Conservation (phyloP, 2,888 invertebrate genomes). For the Corythucha ciliata region DNA sequence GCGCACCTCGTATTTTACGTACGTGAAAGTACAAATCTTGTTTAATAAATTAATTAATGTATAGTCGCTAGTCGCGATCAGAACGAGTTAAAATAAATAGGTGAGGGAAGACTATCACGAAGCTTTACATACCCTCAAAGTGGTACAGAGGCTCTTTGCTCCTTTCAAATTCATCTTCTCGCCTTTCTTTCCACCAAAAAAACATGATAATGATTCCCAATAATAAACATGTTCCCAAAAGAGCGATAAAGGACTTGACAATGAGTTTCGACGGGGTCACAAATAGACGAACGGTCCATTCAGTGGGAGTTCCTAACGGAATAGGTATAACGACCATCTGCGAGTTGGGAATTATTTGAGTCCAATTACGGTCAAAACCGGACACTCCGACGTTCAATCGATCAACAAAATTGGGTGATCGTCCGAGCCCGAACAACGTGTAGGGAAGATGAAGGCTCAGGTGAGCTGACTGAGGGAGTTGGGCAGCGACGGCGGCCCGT, state of each 20-base stretch:
- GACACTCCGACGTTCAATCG: slow-evolving; percentile 61
- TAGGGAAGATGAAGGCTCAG: slow-evolving; percentile 90
- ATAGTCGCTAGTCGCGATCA: background rate
- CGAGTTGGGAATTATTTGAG: slow-evolving; percentile 93
- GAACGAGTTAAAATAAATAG: slow-evolving; percentile 5
- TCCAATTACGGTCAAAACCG: slow-evolving; percentile 60
- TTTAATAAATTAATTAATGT: background rate
- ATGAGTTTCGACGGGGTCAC: slow-evolving; percentile 91
- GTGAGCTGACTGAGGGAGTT: slow-evolving; percentile 85
- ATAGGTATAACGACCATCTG: slow-evolving; percentile 92
- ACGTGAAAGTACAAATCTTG: background rate
- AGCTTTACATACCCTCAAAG: slow-evolving; percentile 72
- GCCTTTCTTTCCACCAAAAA: slow-evolving; percentile 81
- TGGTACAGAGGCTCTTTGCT: slow-evolving; percentile 73
- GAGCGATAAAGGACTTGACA: slow-evolving; percentile 78
- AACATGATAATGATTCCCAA: slow-evolving; percentile 76
- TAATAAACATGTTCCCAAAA: slow-evolving; percentile 75
- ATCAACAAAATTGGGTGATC: slow-evolving; percentile 96
- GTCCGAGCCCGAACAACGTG: slow-evolving; percentile 91
- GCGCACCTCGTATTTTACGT: background rate
- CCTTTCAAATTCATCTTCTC: slow-evolving; percentile 68
- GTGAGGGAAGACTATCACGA: background rate
- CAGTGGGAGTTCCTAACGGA: slow-evolving; percentile 62
- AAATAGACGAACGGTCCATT: slow-evolving; percentile 86
- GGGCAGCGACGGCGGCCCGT: slow-evolving; percentile 72